Percentiles rank a stretch among this genome's conserved stretches.
These are phyloP conservation scores for Condylostylus longicornis DNA, from an alignment of 1,140 invertebrate genomes.

Conservation along the genomic window DNA sequence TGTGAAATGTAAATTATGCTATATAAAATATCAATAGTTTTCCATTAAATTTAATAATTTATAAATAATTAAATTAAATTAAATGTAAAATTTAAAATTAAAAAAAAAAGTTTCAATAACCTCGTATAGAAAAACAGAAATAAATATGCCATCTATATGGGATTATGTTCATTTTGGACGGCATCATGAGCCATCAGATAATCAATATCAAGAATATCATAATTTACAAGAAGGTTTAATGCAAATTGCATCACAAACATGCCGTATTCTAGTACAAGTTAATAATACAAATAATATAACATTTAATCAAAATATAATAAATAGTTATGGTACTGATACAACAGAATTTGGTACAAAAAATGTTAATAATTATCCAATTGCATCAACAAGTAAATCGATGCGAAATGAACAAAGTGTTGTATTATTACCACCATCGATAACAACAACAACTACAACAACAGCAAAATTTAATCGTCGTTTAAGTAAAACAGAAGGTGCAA, in stretches of 20 bases:
- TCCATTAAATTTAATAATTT: too few species aligned
- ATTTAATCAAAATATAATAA: too few species aligned
- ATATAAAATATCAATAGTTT: too few species aligned
- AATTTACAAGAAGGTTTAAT: conserved; percentile 53
- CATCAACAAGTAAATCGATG: not conserved
- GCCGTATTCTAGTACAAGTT: conserved; percentile 53
- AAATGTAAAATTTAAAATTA: too few species aligned
- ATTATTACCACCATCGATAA: conserved; percentile 28
- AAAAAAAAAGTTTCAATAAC: too few species aligned
- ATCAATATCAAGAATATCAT: too few species aligned
- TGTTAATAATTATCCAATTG: conserved; percentile 18
- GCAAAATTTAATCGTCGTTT: not conserved
- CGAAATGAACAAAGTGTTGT: conserved; percentile 10
- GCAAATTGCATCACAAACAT: conserved; percentile 55
- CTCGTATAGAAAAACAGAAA: too few species aligned
- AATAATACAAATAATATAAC: conserved; percentile 57
- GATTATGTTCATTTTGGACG: conserved; percentile 38
- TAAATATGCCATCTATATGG: conserved; percentile 44
- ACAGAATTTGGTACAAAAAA: conserved; percentile 43
- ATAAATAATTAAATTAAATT: too few species aligned
- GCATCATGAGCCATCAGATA: conserved; percentile 20
- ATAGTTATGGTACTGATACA: conserved; percentile 46
- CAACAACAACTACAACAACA: not conserved
- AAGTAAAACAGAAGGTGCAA: conserved; percentile 7
- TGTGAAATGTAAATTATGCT: too few species aligned